These are phyloP conservation scores for Crocodylus rhombifer DNA, from an alignment of 2,797 vertebrate genomes.

Conservation along the genomic window DNA sequence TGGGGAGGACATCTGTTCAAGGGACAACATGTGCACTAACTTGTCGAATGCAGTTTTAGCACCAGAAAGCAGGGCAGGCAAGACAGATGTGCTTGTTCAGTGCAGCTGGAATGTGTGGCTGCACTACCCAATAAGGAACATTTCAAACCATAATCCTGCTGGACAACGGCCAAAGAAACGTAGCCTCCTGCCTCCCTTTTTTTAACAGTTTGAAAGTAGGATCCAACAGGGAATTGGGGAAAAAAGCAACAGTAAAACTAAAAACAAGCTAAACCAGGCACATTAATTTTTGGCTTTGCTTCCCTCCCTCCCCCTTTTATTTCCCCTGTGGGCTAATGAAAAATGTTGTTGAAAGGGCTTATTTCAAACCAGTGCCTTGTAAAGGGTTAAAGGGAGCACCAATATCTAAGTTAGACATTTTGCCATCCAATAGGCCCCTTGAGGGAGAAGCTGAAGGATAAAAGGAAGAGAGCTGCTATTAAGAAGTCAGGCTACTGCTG, in stretches of 20 bases:
- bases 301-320: slow-evolving; percentile 7
- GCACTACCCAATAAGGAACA: neutral
- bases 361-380: neutral
- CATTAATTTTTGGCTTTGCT: neutral
- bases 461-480: neutral
- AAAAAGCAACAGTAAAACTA: neutral
- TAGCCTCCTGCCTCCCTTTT: neutral
- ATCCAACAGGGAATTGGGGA: neutral
- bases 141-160: neutral
- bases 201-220: neutral
- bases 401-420: neutral
- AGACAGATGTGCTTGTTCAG: neutral
- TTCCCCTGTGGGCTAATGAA: neutral
- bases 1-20: neutral
- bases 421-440: rapidly evolving
- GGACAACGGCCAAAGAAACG: neutral
- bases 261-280: neutral
- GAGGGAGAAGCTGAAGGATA: neutral
- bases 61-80: neutral
- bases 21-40: neutral
- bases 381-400: neutral
- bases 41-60: neutral
- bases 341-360: neutral
- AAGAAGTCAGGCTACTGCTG: neutral
- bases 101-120: neutral